phyloP scores from a whole-genome alignment of 2,113 vertebrate genomes.

The Semnornis frantzii region DNA sequence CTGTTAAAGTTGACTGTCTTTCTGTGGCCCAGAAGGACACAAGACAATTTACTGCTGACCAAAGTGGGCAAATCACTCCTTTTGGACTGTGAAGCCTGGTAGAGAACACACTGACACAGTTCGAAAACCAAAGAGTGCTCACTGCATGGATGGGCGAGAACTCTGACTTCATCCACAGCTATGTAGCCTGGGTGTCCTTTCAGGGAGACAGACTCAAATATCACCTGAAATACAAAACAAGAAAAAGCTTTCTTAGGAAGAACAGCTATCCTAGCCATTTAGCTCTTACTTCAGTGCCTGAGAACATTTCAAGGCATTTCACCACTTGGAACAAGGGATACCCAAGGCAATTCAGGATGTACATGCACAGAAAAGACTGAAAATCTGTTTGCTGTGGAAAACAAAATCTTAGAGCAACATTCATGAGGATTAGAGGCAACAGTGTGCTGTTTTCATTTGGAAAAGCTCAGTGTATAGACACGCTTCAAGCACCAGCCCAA shows the following conservation, averaged over 20 bases:
- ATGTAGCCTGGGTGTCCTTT: slow-evolving; percentile 95
- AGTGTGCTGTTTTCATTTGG: background rate
- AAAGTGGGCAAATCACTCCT: background rate
- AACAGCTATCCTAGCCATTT: background rate
- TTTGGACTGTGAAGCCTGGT: background rate
- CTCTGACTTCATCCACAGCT: slow-evolving; percentile 93
- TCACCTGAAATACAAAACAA: slow-evolving; percentile 84
- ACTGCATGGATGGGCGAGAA: slow-evolving; percentile 96
- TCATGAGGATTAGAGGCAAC: background rate
- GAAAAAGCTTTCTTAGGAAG: background rate
- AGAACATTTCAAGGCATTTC: background rate
- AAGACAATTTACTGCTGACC: slow-evolving; percentile 28
- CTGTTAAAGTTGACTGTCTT: slow-evolving; percentile 54
- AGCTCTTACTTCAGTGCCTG: background rate
- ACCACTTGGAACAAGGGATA: background rate
- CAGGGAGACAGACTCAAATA: slow-evolving; percentile 93
- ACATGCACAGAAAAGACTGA: background rate
- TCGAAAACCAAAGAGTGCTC: slow-evolving; percentile 66
- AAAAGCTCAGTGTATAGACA: background rate
- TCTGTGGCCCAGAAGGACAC: slow-evolving; percentile 36
- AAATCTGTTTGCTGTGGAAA: background rate
- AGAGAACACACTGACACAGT: background rate
- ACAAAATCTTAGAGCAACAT: background rate
- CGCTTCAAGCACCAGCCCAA: background rate
- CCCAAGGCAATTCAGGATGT: background rate